Base-by-base conservation (phyloP, 2,113 vertebrate species). In the Desmodus rotundus region DNA sequence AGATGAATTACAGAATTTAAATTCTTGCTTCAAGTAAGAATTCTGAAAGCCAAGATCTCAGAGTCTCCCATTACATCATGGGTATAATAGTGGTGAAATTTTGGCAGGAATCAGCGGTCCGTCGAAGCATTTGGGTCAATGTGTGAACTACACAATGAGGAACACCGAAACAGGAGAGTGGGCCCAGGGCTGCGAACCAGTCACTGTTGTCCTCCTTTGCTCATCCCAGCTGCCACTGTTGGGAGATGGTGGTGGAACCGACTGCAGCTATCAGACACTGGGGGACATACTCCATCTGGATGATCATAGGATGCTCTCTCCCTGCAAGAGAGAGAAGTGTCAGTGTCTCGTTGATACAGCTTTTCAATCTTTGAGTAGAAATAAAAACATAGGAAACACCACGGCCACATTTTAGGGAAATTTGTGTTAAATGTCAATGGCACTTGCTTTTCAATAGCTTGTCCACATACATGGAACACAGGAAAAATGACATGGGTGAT, bases 121-220 rank as follows among this genome's bases (percentile, higher is more conserved):
- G 24, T 41, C 3, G 81, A 90, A 73, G 4, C 24, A 10, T 77
- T 72, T 24, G 54, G 3, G 41, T 45, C 3, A 36, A 38, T 74
- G 31, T 9, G 14, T 45, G 10, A 72, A 70, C 68, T 36, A 85
- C 36, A 28, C 43, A 58, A 52, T 2, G 20, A 19, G 28, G 45
- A 68, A 68, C 3, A 52, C 7, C 8, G 22, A 86, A 47, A 63
- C 14, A 2, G 47, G 52, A 3, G 26, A 36, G 10, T 6, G 3
- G 26, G 10, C 4, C 19, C 13, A 38, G 36, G 26, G n/a, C 2
- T 19, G 4, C 2, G 19, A 22, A 1, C 10, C 7, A 1, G 11
- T 11, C n/a, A 45, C 16, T 36, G 20, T 31, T 1, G 22, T 1
- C 9, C 9, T 22, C 7, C 4, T 22, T 26, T 77, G 61, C 24